These are phyloP conservation scores for Aldrovandia affinis DNA, from an alignment of 2,797 vertebrate species.

Conservation along the genomic window DNA sequence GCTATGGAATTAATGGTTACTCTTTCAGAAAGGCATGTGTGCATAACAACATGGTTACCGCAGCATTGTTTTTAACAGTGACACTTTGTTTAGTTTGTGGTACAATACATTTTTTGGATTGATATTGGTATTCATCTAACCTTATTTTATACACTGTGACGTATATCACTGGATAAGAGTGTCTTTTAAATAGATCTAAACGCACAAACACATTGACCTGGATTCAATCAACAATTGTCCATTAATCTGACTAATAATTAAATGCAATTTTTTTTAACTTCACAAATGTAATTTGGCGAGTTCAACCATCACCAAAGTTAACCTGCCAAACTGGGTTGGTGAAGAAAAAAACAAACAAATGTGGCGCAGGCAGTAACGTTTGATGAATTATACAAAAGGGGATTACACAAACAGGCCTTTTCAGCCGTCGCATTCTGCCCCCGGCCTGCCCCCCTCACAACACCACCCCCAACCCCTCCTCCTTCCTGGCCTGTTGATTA, in stretches of 20 bases:
- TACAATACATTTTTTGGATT: neutral
- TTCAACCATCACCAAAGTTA: neutral
- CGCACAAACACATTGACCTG: neutral
- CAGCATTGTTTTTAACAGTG: neutral
- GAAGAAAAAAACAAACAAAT: neutral
- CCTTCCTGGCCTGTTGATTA: constrained; percentile 70
- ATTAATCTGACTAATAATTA: neutral
- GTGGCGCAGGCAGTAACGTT: neutral
- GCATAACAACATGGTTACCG: neutral
- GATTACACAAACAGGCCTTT: constrained; percentile 58
- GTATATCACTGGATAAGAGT: neutral
- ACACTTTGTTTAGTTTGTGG: neutral
- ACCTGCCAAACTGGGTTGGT: neutral
- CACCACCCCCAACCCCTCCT: constrained; percentile 52
- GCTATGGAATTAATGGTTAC: neutral
- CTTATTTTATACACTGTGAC: neutral
- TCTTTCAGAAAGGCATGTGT: neutral
- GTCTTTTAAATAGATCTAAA: neutral
- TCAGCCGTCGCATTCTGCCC: constrained; percentile 48
- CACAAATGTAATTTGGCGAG: neutral
- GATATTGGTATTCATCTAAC: neutral
- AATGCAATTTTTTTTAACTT: neutral
- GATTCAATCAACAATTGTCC: neutral
- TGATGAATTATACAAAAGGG: neutral
- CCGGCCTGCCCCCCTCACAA: neutral